These are phyloP conservation scores for Palythoa heliodiscus DNA, from an alignment of 92 coral and sea anemone species.

Conservation along the genomic window DNA sequence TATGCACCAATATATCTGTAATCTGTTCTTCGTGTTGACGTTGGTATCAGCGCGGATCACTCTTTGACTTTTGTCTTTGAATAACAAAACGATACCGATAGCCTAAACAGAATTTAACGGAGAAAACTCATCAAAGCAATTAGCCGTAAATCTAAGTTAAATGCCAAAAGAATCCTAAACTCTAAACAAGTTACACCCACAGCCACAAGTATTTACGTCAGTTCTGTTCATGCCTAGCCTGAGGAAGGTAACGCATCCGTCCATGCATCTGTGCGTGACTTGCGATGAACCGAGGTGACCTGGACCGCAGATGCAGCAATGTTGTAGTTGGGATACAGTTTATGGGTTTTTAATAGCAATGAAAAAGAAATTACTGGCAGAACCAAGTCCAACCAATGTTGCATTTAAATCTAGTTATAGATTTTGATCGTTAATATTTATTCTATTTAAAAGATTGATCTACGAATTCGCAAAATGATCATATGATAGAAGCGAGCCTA, in stretches of 20 bases:
- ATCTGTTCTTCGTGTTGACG: not conserved
- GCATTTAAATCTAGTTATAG: not conserved
- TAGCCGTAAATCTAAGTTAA: not conserved
- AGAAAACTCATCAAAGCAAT: not conserved
- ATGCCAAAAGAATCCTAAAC: conserved; percentile 8
- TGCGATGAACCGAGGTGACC: not conserved
- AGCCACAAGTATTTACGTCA: not conserved
- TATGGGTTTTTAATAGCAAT: too few relatives aligned
- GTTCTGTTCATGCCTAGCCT: not conserved
- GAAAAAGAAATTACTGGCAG: too few relatives aligned
- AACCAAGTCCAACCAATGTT: not conserved
- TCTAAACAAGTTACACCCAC: conserved; percentile 21
- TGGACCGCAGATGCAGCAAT: too few relatives aligned
- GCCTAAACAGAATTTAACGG: not conserved
- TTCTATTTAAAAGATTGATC: not conserved
- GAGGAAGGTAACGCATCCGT: not conserved
- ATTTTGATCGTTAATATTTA: not conserved
- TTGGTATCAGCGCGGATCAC: not conserved
- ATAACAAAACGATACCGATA: not conserved
- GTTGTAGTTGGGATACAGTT: too few relatives aligned
- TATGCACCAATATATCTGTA: conserved; percentile 1
- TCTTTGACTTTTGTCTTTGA: not conserved
- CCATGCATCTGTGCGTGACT: conserved; percentile 3
- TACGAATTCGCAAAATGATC: not conserved
- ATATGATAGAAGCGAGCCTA: not conserved